phyloP scores from a whole-genome alignment of 2,113 vertebrate species.

The Eurystomus gularis region DNA sequence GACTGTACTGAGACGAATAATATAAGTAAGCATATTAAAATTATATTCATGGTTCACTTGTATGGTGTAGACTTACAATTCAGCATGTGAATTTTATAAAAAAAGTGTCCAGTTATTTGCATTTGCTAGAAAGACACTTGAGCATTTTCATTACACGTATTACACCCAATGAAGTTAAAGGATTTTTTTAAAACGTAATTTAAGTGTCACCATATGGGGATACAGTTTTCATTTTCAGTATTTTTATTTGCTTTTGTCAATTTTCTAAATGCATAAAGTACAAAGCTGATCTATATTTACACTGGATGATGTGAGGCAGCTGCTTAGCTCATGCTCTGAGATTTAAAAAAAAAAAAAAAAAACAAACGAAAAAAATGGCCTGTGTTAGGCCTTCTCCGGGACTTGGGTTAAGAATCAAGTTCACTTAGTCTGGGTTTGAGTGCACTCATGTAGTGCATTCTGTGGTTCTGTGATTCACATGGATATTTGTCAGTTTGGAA shows the following conservation, averaged over 20 bases:
- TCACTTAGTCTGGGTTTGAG: background rate
- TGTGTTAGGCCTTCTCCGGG: background rate
- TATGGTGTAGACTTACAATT: background rate
- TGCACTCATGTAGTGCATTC: background rate
- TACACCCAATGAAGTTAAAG: background rate
- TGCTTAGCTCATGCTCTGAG: background rate
- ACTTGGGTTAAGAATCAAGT: background rate
- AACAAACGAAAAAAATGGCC: background rate
- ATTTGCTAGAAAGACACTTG: background rate
- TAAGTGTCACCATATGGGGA: background rate
- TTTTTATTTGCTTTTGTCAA: background rate
- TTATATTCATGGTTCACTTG: background rate
- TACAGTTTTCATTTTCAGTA: background rate
- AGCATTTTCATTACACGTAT: background rate
- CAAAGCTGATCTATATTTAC: background rate
- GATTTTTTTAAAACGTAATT: too few relatives aligned
- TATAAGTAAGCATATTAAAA: background rate
- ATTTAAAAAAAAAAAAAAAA: too few relatives aligned
- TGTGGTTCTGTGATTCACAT: too few relatives aligned
- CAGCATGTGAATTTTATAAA: background rate
- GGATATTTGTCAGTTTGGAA: background rate
- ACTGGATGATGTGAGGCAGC: background rate
- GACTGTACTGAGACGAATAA: background rate
- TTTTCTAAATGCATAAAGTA: background rate
- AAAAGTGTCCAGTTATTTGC: rapidly evolving